A percentile compares a stretch with the other conserved stretches of the same genome.
phyloP scores from a whole-genome alignment of 2,888 invertebrate species.

The Lycophotia porphyrea region DNA sequence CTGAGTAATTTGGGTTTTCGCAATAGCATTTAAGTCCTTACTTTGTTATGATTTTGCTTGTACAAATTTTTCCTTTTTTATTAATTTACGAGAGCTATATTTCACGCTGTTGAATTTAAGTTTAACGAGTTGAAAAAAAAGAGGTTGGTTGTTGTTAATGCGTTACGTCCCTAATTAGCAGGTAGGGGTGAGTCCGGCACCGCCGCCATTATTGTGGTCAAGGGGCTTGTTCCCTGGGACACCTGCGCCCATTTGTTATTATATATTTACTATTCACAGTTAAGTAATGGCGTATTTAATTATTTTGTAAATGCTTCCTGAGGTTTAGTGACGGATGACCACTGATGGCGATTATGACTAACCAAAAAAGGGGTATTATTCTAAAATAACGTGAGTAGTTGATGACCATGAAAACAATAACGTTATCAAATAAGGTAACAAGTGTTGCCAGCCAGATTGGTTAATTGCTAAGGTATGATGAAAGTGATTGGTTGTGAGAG shows the following conservation, averaged over 20 bases:
- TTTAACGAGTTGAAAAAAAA: conserved; percentile 69
- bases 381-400: neutral
- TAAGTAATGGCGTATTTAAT: conserved; percentile 41
- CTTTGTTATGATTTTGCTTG: conserved; percentile 49
- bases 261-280: conserved; percentile 48
- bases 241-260: conserved; percentile 65
- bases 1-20: conserved; percentile 48
- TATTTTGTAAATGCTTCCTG: conserved; percentile 27
- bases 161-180: conserved; percentile 71
- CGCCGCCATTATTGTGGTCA: conserved; percentile 70
- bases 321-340: neutral
- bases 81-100: conserved; percentile 54
- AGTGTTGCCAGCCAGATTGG: too few species aligned
- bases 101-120: conserved; percentile 58
- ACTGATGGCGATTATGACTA: neutral
- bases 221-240: conserved; percentile 63
- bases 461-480: neutral
- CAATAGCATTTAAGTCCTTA: conserved; percentile 49
- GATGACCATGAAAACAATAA: neutral
- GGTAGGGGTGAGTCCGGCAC: conserved; percentile 62
- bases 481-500: too few species aligned
- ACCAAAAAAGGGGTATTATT: neutral
- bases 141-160: conserved; percentile 65
- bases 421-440: too few species aligned
- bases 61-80: conserved; percentile 33